These are phyloP conservation scores for Sander lucioperca DNA, from an alignment of 2,113 vertebrate species.

Conservation along the genomic window DNA sequence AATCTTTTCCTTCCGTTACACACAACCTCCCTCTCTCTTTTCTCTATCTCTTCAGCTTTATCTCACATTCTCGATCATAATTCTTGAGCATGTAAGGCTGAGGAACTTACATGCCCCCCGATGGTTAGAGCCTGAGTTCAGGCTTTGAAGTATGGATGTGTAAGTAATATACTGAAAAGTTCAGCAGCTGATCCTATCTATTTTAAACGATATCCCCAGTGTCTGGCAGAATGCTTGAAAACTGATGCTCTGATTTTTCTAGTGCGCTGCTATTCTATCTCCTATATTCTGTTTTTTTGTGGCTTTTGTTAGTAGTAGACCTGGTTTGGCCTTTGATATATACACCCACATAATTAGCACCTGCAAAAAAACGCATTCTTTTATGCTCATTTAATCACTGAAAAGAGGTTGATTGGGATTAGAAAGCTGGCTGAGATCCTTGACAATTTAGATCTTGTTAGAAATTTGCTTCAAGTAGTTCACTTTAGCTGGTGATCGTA, in stretches of 20 bases:
- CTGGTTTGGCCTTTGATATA: not conserved
- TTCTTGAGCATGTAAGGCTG: constrained; percentile 21
- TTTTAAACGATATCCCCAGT: constrained; percentile 46
- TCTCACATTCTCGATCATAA: constrained; percentile 33
- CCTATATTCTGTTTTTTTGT: constrained; percentile 1
- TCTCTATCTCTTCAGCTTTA: not conserved
- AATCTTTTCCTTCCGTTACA: constrained; percentile 13
- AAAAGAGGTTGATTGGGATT: not conserved
- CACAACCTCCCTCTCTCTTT: not conserved
- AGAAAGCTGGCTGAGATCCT: constrained; percentile 6
- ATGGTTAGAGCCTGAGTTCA: constrained; percentile 28
- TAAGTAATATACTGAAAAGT: constrained; percentile 43
- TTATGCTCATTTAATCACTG: not conserved
- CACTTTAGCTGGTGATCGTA: not conserved
- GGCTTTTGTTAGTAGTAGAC: constrained; percentile 3
- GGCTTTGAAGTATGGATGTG: constrained; percentile 60
- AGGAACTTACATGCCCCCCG: constrained; percentile 23
- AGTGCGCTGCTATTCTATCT: not conserved
- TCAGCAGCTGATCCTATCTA: constrained; percentile 28
- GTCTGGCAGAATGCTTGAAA: constrained; percentile 27
- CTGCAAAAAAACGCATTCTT: not conserved
- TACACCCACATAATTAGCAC: constrained; percentile 11
- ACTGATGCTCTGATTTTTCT: constrained; percentile 16
- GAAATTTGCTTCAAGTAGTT: constrained; percentile 16
- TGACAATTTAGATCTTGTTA: constrained; percentile 14